phyloP scores from a whole-genome alignment of 2,113 vertebrate species.

The Rhegmatorhina hoffmannsi region DNA sequence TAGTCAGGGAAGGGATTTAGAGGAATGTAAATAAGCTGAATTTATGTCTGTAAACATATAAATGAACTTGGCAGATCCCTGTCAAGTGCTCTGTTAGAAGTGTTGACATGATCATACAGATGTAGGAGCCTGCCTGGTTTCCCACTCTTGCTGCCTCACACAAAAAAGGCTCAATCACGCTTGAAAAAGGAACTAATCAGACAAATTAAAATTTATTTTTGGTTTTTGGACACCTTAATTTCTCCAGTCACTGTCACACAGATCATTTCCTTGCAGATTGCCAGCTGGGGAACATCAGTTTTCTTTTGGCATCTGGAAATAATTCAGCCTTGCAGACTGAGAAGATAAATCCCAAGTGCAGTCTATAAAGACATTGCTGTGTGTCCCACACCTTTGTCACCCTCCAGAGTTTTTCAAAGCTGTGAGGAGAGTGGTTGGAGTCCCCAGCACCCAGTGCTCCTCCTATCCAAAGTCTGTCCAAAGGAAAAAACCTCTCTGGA shows the following conservation, averaged over 20 bases:
- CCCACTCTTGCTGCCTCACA: not conserved
- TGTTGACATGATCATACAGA: not conserved
- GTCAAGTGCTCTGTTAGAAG: not conserved
- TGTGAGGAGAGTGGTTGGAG: not conserved
- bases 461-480: not conserved
- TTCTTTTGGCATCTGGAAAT: not conserved
- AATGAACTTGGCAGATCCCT: not conserved
- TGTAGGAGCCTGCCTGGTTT: not conserved
- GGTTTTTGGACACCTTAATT: not conserved
- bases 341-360: not conserved
- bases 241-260: not conserved
- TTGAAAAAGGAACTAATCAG: not conserved
- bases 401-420: not conserved
- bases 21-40: constrained; percentile 1
- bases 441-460: not conserved
- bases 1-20: not conserved
- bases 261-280: not conserved
- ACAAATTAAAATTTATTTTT: not conserved
- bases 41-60: not conserved
- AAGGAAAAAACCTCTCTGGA: constrained; percentile 11
- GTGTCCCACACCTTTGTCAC: not conserved
- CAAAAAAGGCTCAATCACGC: not conserved
- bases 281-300: not conserved
- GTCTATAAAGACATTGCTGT: not conserved
- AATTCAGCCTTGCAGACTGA: not conserved